Evolutionary conservation across 1,140 invertebrate species (phyloP).

Genomic region (Hyles vespertilio): DNA sequence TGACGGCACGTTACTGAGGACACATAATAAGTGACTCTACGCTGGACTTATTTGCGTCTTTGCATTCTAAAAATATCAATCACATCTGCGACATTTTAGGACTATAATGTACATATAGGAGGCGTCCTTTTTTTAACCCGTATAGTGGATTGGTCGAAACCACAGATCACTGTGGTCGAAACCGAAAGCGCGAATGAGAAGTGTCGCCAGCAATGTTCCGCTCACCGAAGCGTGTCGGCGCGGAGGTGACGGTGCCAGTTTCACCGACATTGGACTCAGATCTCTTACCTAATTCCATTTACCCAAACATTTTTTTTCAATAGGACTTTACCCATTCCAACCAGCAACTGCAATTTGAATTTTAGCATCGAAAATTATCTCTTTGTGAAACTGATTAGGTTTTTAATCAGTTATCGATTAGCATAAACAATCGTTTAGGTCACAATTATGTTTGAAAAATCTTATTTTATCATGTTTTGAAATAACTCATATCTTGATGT

Average conservation of each 20-base stretch:
- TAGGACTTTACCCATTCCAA: conserved; percentile 12
- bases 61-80: too few species aligned
- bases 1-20: too few species aligned
- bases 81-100: too few species aligned
- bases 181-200: conserved; percentile 39
- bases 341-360: conserved; percentile 43
- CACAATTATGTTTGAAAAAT: too few species aligned
- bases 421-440: background rate
- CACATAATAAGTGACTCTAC: too few species aligned
- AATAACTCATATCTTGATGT: too few species aligned
- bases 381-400: conserved; percentile 41
- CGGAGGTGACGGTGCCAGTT: conserved; percentile 34
- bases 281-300: conserved; percentile 61
- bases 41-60: too few species aligned
- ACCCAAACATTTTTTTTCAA: conserved; percentile 51
- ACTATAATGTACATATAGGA: too few species aligned
- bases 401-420: conserved; percentile 27
- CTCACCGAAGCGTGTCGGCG: conserved; percentile 52
- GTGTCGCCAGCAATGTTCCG: conserved; percentile 64
- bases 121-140: too few species aligned
- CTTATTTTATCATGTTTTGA: too few species aligned
- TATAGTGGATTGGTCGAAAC: too few species aligned
- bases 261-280: conserved; percentile 62
- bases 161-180: conserved; percentile 5
- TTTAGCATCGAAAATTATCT: conserved; percentile 43